Evolutionary conservation across 2,888 invertebrate genomes (phyloP).

Genomic region (Rotaria sp.): DNA sequence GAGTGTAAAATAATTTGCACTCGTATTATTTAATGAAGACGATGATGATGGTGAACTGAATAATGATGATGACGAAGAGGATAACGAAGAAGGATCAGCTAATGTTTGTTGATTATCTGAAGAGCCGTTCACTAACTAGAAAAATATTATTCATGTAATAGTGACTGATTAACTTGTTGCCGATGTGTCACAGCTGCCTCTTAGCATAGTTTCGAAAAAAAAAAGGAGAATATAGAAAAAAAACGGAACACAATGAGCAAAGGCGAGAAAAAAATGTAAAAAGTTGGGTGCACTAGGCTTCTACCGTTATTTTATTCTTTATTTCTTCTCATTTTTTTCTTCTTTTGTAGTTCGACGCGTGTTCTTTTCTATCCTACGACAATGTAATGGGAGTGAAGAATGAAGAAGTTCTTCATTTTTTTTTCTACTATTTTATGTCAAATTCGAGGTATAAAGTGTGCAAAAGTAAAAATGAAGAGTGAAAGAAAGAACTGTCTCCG

Average conservation of each 20-base stretch:
- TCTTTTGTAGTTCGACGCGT: neutral
- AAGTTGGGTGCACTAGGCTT: neutral
- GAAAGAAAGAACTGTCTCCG: neutral
- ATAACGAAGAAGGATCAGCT: neutral
- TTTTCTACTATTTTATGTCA: neutral
- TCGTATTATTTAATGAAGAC: neutral
- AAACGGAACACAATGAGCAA: slow-evolving; percentile 9
- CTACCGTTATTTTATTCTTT: neutral
- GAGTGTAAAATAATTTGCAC: neutral
- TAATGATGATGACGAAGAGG: neutral
- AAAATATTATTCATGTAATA: neutral
- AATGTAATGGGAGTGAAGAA: neutral
- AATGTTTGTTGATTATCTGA: neutral
- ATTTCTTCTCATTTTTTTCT: neutral
- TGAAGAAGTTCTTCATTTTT: neutral
- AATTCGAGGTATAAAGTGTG: neutral
- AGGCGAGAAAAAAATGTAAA: neutral
- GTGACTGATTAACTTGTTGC: neutral
- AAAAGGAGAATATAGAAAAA: neutral
- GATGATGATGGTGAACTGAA: neutral
- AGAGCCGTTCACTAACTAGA: slow-evolving; percentile 10
- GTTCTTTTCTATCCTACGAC: neutral
- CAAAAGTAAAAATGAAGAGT: neutral
- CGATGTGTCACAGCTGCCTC: slow-evolving; percentile 9
- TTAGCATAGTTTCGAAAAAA: neutral